Conservation (phyloP, 2,113 vertebrate genomes). For the Colius striatus region DNA sequence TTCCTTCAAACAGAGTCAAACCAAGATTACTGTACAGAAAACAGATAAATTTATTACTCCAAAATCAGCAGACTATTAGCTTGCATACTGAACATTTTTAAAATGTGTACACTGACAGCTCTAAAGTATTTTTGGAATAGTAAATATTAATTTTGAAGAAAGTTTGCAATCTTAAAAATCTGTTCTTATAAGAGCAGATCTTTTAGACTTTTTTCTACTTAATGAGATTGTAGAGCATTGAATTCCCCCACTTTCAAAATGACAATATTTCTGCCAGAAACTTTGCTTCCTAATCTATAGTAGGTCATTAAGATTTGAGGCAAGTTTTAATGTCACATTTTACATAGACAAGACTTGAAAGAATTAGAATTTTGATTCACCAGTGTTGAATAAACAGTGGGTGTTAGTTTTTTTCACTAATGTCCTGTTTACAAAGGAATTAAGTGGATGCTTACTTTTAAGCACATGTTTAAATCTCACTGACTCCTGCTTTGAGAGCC, state of each 20-base stretch:
- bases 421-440: background rate
- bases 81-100: background rate
- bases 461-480: background rate
- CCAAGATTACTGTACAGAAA: background rate
- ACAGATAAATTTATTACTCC: background rate
- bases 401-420: background rate
- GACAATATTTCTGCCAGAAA: background rate
- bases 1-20: background rate
- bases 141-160: background rate
- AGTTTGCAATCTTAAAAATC: background rate
- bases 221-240: background rate
- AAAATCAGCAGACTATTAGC: background rate
- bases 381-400: background rate
- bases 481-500: background rate
- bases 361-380: background rate
- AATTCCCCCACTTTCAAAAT: fast-evolving
- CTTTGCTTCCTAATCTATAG: background rate
- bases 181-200: background rate
- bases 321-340: background rate
- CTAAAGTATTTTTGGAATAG: background rate
- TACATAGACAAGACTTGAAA: background rate
- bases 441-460: background rate
- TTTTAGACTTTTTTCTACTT: background rate
- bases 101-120: background rate
- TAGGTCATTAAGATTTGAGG: background rate